Base-by-base conservation (phyloP, 2,113 vertebrate genomes). In the Sialia sialis region DNA sequence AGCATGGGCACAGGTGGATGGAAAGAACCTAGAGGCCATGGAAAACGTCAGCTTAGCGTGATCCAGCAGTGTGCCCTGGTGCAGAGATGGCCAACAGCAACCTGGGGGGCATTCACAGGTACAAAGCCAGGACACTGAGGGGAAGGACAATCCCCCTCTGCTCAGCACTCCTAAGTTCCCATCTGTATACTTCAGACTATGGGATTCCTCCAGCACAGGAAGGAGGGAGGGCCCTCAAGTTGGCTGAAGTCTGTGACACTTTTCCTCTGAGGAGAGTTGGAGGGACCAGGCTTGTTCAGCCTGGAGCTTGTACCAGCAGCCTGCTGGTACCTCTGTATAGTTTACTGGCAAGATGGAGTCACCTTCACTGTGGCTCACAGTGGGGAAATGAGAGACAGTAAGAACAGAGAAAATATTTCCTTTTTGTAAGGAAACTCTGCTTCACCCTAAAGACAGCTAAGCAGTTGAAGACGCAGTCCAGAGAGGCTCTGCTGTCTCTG, bases 301-400 rank as follows among this genome's bases (percentile, higher is more conserved):
- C 26, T 34, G 11, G 16, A 67, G n/a, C n/a, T n/a, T n/a, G n/a
- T n/a, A n/a, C n/a, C n/a, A n/a, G n/a, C n/a, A 73, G 39, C 16
- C n/a, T 87, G 32, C 26, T 59, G 9, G 13, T 27, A 25, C 18
- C n/a, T 74, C 41, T 29, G 23, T 51, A 29, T 5, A 56, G 30
- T 39, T 81, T 88, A 60, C 36, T 0, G 0, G 52, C 29, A 62
- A 36, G 18, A n/a, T 23, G 15, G 51, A 63, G 27, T 58, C 1
- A 3, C 7, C 4, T 84, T 51, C 0, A 0, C 20, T 59, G n/a
- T 41, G n/a, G 16, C 69, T 8, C 20, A 22, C 25, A 18, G 26
- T 15, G 7, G 15, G 36, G 15, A 85, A 55, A 60, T 29, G 10
- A 84, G 16, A 77, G n/a, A 46, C 11, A n/a, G 39, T 6, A 84